These are phyloP conservation scores for Lampropteryx suffumata DNA, from an alignment of 2,888 invertebrate species.

Conservation along the genomic window DNA sequence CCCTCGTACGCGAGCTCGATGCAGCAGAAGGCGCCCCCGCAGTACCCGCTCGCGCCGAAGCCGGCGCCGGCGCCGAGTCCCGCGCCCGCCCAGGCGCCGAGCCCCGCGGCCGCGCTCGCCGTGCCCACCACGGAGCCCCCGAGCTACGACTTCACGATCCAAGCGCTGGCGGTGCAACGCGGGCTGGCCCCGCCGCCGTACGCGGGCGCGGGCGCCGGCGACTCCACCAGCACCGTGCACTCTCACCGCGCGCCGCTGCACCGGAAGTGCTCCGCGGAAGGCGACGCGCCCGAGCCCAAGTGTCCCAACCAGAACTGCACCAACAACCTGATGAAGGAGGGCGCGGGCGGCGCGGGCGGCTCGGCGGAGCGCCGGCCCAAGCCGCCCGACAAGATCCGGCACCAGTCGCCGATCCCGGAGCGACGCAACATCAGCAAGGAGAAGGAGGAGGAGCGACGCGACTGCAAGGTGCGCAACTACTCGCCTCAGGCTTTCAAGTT, in stretches of 20 bases:
- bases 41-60: slow-evolving; percentile 77
- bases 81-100: slow-evolving; percentile 80
- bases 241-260: slow-evolving; percentile 80
- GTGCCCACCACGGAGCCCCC: slow-evolving; percentile 94
- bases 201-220: slow-evolving; percentile 67
- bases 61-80: slow-evolving; percentile 85
- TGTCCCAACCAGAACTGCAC: slow-evolving; percentile 79
- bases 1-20: slow-evolving; percentile 92
- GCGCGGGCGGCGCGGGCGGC: slow-evolving; percentile 74
- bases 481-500: slow-evolving; percentile 99
- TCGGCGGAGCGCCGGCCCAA: slow-evolving; percentile 37
- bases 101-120: slow-evolving; percentile 80
- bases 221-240: slow-evolving; percentile 66
- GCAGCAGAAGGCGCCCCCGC: slow-evolving; percentile 87
- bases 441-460: slow-evolving; percentile 93
- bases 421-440: slow-evolving; percentile 95
- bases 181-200: slow-evolving; percentile 88
- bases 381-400: slow-evolving; percentile 89
- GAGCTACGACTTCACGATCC: slow-evolving; percentile 96
- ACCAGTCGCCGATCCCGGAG: slow-evolving; percentile 97
- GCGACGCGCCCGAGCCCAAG: slow-evolving; percentile 81
- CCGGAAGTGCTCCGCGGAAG: slow-evolving; percentile 86
- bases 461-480: slow-evolving; percentile 95
- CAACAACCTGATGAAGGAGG: slow-evolving; percentile 68
- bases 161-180: slow-evolving; percentile 88